phyloP scores from a whole-genome alignment of 2,797 vertebrate species.

The Mormyrops boulengeri region DNA sequence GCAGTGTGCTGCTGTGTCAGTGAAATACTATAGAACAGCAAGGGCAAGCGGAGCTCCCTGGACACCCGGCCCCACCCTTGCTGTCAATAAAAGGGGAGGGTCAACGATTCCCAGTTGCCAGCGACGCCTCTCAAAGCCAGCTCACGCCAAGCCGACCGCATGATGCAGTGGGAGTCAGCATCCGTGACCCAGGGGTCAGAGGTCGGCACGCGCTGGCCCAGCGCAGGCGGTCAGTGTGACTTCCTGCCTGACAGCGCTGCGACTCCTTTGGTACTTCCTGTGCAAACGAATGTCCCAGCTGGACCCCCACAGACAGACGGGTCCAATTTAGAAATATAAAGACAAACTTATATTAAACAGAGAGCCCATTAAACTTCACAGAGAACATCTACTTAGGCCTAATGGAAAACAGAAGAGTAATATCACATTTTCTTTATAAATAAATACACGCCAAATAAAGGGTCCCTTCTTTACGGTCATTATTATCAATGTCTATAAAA shows the following conservation, averaged over 20 bases:
- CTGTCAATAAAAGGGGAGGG: neutral
- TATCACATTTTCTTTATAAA: neutral
- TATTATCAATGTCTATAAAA: neutral
- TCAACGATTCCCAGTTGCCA: neutral
- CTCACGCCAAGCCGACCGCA: neutral
- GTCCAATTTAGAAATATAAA: neutral
- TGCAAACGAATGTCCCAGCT: neutral
- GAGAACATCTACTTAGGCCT: neutral
- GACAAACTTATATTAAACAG: neutral
- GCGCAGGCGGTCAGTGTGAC: neutral
- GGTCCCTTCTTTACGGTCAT: neutral
- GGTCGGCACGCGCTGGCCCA: neutral
- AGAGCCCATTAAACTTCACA: neutral
- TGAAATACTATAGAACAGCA: slow-evolving; percentile 4
- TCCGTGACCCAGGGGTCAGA: neutral
- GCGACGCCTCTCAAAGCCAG: neutral
- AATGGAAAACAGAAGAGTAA: neutral
- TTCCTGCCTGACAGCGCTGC: neutral
- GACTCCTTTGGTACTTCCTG: neutral
- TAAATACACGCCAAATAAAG: neutral
- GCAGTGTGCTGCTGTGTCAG: neutral
- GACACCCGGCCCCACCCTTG: neutral
- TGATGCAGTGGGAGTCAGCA: neutral
- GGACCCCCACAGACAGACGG: neutral
- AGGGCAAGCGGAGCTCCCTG: neutral